Base-by-base conservation (phyloP, 2,888 invertebrate genomes). In the Eremobia ochroleuca region DNA sequence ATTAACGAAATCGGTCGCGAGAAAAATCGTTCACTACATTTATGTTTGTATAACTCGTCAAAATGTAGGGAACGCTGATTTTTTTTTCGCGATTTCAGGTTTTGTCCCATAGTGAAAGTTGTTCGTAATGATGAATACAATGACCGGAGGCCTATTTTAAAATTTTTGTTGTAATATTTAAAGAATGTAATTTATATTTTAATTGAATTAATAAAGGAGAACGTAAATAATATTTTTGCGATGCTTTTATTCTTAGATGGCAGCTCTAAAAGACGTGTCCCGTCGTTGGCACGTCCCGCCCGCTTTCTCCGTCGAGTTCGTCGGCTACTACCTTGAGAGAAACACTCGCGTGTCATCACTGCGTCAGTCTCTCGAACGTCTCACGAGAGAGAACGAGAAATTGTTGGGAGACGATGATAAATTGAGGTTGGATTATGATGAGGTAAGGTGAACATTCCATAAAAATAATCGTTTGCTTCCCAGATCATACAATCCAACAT, bases 261-360 rank as follows among this genome's bases (percentile, higher is more conserved):
- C 98, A 69, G 98, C 98, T 2, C 94, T 99, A 31, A 98, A 98
- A 8, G 99, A 99, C 91, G 98, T 99, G 9, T 97, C 99, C 18
- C 99, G 99, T 88, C 99, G 99, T 88, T 99, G 99, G 98, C 99
- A 99, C 94, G 98, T 99, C 81, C 98, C 99, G 0, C 99, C 99
- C 0, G 99, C 99, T 0, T 99, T 99, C 92, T 99, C 98, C 67
- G 98, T 99, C 0, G 99, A 99, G 94, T 99, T 99, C 93, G 98
- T 99, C 70, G 99, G 98, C 1, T 99, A 99, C 94, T 99, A 99
- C 93, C 95, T 99, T 76, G 99, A 99, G 94, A 97, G 99, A 40
- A 99, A 99, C 92, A 97, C 98, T 8, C 97, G 99, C 25, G 98
- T 99, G 76, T 97, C 98, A 8, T 98, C 98, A 25, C 97, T 99